Base-by-base conservation (phyloP, 2,888 invertebrate genomes). In the Napeogenes inachia region DNA sequence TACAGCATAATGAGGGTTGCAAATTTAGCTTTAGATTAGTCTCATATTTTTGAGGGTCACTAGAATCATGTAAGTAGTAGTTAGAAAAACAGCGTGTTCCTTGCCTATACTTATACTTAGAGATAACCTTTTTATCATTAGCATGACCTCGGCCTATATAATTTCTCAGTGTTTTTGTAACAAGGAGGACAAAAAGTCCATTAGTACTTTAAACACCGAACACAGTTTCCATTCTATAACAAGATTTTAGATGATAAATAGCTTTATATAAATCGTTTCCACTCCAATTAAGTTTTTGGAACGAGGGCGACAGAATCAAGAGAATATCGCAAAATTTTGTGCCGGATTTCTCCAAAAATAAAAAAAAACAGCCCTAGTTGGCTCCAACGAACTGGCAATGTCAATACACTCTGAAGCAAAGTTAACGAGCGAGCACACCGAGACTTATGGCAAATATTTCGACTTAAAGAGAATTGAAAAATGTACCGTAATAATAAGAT, bases 311-410 rank as follows among this genome's bases (percentile, higher is more conserved):
- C 58, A 57, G 54, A 64, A 64, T 60, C 56, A 57, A 38, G 58
- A 58, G 57, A 57, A 61, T 60, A 60, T 61, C 50, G 56, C 57
- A 58, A 57, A 54, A 61, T 60, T 64, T 61, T 47, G 56, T 55
- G 53, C 60, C 46, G 50, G 63, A 63, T 63, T 67, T 65, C 63
- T 65, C 57, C 63, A 66, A 68, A 70, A 70, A 70, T 63, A 67
- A 70, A 70, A 70, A 61, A 68, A 65, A 68, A 64, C 62, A 61
- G 60, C 58, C 56, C 57, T 66, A 62, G 73, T 76, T 72, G 78
- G 74, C 77, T 77, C 75, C 84, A 85, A 84, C 85, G 85, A 85
- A 84, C 84, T 82, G 83, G 76, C 71, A 83, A 84, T 80, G 83
- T 83, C 83, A 85, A 85, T 82, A 85, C 76, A 77, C 78, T 76